Evolutionary conservation across 64 coral and sea anemone species (phyloP).

Genomic region (Porites australiensis): DNA sequence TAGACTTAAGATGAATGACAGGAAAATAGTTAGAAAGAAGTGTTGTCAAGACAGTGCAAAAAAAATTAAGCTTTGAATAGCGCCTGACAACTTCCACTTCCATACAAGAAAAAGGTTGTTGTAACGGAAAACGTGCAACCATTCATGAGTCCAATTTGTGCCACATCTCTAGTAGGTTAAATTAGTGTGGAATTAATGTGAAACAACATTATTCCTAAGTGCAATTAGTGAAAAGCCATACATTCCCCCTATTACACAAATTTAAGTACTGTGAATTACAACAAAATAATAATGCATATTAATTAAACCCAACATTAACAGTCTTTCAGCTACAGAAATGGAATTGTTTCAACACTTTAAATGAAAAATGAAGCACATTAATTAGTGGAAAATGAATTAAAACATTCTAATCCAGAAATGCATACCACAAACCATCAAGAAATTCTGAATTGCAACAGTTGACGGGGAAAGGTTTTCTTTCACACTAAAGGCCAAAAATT

Average conservation of each 20-base stretch:
- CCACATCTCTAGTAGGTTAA: too few relatives aligned
- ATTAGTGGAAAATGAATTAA: neutral
- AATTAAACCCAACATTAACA: neutral
- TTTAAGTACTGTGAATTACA: neutral
- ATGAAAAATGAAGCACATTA: neutral
- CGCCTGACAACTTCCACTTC: too few relatives aligned
- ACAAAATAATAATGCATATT: neutral
- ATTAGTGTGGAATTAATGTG: neutral
- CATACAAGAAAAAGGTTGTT: too few relatives aligned
- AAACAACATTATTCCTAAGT: neutral
- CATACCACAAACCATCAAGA: conserved; percentile 32
- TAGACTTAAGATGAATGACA: too few relatives aligned
- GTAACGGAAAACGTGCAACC: too few relatives aligned
- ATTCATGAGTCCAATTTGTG: too few relatives aligned
- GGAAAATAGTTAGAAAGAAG: too few relatives aligned
- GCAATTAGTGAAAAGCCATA: conserved; percentile 21
- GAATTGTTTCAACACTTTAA: neutral
- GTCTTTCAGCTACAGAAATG: neutral
- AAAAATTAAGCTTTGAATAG: too few relatives aligned
- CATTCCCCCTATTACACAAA: conserved; percentile 34
- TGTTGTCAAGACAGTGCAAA: too few relatives aligned
- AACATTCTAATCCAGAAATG: neutral
- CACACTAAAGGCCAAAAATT: too few relatives aligned
- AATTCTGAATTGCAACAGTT: neutral
- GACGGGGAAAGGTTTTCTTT: too few relatives aligned